Conservation (phyloP, 2,888 invertebrate species). For the Lithophane semibrunnea region DNA sequence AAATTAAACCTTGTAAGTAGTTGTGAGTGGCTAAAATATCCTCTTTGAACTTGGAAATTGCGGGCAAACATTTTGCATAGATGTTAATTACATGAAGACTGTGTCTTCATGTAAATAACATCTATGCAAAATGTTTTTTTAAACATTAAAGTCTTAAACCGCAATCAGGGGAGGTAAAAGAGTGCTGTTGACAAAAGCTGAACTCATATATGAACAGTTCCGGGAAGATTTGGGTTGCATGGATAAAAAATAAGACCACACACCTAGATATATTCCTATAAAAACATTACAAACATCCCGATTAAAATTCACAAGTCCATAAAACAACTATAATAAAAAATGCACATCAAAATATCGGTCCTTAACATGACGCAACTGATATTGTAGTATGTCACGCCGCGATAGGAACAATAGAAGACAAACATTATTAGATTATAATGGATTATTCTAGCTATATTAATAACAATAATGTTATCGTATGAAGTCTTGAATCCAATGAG, state of each 20-base stretch:
- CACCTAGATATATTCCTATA: neutral
- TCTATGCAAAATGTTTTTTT: too few relatives aligned
- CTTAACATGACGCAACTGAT: conserved; percentile 30
- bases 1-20: neutral
- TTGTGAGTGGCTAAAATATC: neutral
- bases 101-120: too few relatives aligned
- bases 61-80: neutral
- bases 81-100: neutral
- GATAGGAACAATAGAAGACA: conserved; percentile 50
- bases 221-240: neutral
- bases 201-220: neutral
- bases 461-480: conserved; percentile 47
- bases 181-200: neutral
- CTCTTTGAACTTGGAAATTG: neutral
- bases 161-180: neutral
- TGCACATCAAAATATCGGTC: conserved; percentile 22
- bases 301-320: conserved; percentile 28
- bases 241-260: neutral
- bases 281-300: neutral
- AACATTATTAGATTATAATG: conserved; percentile 45
- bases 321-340: conserved; percentile 5
- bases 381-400: conserved; percentile 9
- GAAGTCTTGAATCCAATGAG: conserved; percentile 8
- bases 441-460: conserved; percentile 45
- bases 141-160: neutral